Base-by-base conservation (phyloP, 2,888 invertebrate genomes). In the Drosophila mettleri region DNA sequence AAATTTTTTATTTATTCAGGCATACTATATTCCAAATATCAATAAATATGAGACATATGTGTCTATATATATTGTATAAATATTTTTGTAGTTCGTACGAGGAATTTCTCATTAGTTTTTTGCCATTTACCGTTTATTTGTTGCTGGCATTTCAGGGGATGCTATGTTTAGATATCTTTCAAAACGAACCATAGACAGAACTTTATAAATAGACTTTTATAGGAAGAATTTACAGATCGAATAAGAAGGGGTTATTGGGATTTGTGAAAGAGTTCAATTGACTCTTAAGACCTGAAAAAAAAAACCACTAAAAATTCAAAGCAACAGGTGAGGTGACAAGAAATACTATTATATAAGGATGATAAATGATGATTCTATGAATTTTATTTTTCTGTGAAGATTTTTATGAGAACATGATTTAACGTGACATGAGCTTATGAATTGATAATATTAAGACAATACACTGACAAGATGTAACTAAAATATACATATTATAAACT, bases 131-230 rank as follows among this genome's bases (percentile, higher is more conserved):
- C 41, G 49, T 31, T 64, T 51, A 45, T 76, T 74, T 67, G 36
- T 46, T 45, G 52, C 38, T 75, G 76, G 55, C 67, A 79, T 74
- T 77, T 79, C 45, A 45, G 24, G 20, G 5, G 31, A 48, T 48
- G 31, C 80, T 77, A 77, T 71, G 68, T 79, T 67, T 75, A 77
- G 76, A 75, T 22, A 61, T 49, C 46, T 71, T 52, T 63, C 63
- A 49, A 64, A 57, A 58, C 34, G 24, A 57, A 64, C 51, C 61
- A 57, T 55, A 38, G 46, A 39, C 43, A 46, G 58, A 45, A 64
- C 53, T 63, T 49, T 60, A 27, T 43, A 58, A 20, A 73, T 31
- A 10, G n/a, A 41, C 39, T 12, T 41, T 22, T 41, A 14, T 33
- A 6, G 12, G 16, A 24, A 14, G 33, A 34, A 5, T n/a, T 38